Evolutionary conservation across 2,888 invertebrate genomes (phyloP).

Genomic region (Koerneria pararmatus): DNA sequence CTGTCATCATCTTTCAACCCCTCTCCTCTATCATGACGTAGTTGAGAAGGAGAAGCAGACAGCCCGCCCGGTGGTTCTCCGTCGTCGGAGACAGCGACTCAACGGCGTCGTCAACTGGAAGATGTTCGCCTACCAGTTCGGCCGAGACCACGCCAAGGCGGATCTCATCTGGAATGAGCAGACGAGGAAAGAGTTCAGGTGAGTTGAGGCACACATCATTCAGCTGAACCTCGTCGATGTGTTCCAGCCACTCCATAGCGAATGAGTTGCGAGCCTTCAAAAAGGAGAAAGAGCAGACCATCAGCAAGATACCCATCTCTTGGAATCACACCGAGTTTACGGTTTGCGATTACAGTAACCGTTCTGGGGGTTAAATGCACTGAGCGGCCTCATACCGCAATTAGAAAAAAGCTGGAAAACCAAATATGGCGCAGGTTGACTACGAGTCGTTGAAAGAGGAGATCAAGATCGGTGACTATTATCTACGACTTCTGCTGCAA

Average conservation of each 20-base stretch:
- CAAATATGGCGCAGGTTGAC: slow-evolving; percentile 65
- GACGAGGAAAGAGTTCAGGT: slow-evolving; percentile 90
- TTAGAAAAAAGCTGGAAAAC: no score
- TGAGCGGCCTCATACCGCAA: no score
- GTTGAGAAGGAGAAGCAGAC: slow-evolving; percentile 38
- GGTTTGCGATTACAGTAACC: slow-evolving; percentile 56
- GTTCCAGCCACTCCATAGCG: slow-evolving; percentile 33
- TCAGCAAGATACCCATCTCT: slow-evolving; percentile 66
- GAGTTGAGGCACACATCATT: slow-evolving; percentile 63
- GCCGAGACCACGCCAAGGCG: slow-evolving; percentile 85
- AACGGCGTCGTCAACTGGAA: slow-evolving; percentile 82
- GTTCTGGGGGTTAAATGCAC: no score
- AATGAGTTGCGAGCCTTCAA: slow-evolving; percentile 71
- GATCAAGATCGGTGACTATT: slow-evolving; percentile 97
- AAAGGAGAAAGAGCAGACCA: slow-evolving; percentile 80
- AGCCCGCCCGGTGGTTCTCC: slow-evolving; percentile 76
- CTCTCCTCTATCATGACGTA: background rate
- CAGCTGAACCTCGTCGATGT: background rate
- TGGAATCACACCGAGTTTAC: slow-evolving; percentile 99
- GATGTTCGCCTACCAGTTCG: slow-evolving; percentile 90
- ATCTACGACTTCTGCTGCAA: slow-evolving; percentile 84
- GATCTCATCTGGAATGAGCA: slow-evolving; percentile 97
- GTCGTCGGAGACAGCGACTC: slow-evolving; percentile 81
- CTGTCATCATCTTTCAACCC: no score
- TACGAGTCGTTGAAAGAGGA: slow-evolving; percentile 92